A percentile compares a stretch with the other conserved stretches of the same genome.
phyloP scores from a whole-genome alignment of 2,797 vertebrate genomes.

The Acestrorhynchus altus region DNA sequence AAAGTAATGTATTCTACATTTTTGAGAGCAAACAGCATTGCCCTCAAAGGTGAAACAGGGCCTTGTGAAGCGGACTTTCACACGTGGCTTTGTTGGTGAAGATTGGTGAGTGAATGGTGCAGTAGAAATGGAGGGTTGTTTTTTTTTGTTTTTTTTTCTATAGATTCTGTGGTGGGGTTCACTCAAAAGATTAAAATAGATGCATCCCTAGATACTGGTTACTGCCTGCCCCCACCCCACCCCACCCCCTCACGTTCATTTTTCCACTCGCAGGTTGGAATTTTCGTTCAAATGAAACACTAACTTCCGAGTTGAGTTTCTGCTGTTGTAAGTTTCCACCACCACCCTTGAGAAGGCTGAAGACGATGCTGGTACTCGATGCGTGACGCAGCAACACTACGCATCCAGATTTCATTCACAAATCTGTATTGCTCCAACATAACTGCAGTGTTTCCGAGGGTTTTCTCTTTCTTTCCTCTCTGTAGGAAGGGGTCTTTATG shows the following conservation, averaged over 20 bases:
- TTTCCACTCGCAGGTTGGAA: conserved; percentile 35
- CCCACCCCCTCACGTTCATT: neutral
- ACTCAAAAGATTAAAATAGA: conserved; percentile 25
- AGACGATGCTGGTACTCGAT: conserved; percentile 37
- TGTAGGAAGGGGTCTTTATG: conserved; percentile 2
- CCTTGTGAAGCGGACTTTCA: conserved; percentile 50
- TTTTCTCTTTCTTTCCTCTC: conserved; percentile 27
- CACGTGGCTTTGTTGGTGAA: conserved; percentile 19
- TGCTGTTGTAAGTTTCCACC: conserved; percentile 48
- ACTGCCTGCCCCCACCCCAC: neutral
- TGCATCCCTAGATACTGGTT: neutral
- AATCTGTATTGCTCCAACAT: conserved; percentile 39
- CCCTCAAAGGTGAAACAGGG: conserved; percentile 45
- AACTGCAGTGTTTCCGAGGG: conserved; percentile 32
- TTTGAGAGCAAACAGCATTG: conserved; percentile 45
- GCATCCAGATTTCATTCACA: conserved; percentile 46
- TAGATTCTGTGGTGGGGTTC: conserved; percentile 34
- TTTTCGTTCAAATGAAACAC: conserved; percentile 57
- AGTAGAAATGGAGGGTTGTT: conserved; percentile 24
- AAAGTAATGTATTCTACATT: conserved; percentile 52
- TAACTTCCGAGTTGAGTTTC: conserved; percentile 51
- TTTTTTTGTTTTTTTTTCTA: conserved; percentile 41
- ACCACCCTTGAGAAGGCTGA: conserved; percentile 12
- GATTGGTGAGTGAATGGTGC: conserved; percentile 32
- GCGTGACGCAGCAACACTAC: conserved; percentile 39